A percentile compares a stretch with the other conserved stretches of the same genome.
phyloP scores from a whole-genome alignment of 2,797 vertebrate species.

The Oophaga sylvatica region DNA sequence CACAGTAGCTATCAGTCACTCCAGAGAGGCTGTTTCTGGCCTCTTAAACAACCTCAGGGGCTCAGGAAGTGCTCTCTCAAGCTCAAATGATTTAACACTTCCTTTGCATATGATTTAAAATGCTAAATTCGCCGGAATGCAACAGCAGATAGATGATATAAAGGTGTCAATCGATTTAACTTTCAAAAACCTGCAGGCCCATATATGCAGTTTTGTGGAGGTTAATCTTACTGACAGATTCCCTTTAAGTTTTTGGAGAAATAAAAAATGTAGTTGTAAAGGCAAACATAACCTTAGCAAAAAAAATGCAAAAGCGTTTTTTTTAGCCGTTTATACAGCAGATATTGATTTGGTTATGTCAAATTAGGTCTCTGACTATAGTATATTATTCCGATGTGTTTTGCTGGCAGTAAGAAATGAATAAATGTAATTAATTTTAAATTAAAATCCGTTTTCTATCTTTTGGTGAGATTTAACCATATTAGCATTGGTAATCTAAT shows the following conservation, averaged over 20 bases:
- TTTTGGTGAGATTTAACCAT: neutral
- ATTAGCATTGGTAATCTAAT: neutral
- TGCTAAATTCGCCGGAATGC: no score
- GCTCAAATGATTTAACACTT: no score
- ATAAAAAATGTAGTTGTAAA: neutral
- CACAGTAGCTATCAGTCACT: no score
- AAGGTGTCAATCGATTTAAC: no score
- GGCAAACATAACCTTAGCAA: neutral
- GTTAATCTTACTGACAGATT: no score
- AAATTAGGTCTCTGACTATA: neutral
- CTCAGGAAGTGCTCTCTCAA: no score
- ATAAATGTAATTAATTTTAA: neutral
- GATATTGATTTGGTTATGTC: neutral
- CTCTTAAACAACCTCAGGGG: no score
- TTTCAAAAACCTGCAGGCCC: no score
- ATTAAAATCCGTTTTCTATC: neutral
- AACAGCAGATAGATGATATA: no score
- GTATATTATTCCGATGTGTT: neutral
- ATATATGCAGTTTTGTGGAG: no score
- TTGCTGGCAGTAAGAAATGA: neutral
- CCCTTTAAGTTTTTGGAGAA: neutral
- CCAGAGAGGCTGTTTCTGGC: no score
- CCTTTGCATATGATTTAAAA: no score
- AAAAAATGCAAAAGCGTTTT: neutral
- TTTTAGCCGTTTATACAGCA: neutral